A percentile compares a stretch with the other conserved stretches of the same genome.
phyloP scores from a whole-genome alignment of 2,888 invertebrate species.

The Oscheius sp. region DNA sequence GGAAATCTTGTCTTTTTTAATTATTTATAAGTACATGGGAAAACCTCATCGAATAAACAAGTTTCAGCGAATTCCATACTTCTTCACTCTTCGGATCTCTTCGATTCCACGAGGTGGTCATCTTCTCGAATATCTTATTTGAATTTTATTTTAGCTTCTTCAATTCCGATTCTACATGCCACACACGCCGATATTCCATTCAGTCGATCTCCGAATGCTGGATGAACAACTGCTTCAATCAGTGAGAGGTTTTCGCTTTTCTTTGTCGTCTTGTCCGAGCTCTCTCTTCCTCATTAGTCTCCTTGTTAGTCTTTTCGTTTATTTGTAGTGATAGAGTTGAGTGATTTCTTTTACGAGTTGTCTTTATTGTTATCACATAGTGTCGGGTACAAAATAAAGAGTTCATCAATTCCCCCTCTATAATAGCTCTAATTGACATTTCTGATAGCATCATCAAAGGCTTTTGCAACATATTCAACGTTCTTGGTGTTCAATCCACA shows the following conservation, averaged over 20 bases:
- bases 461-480: constrained; percentile 87
- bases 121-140: no score
- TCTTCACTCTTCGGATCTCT: constrained; percentile 18
- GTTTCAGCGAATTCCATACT: constrained; percentile 29
- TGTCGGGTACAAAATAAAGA: not conserved
- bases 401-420: not conserved
- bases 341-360: not conserved
- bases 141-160: no score
- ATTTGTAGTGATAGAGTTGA: no score
- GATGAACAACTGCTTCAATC: constrained; percentile 24
- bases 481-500: constrained; percentile 90
- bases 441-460: constrained; percentile 67
- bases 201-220: constrained; percentile 13
- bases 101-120: constrained; percentile 27
- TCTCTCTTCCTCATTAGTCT: not conserved
- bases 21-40: not conserved
- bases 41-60: no score
- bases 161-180: constrained; percentile 29
- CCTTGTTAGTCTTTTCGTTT: not conserved
- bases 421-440: constrained; percentile 35
- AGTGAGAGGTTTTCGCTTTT: not conserved
- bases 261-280: not conserved
- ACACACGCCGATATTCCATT: constrained; percentile 17
- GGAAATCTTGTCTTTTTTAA: not conserved
- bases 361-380: not conserved